Base-by-base conservation (phyloP, 2,797 vertebrate genomes). In the Eurystomus glaucurus region DNA sequence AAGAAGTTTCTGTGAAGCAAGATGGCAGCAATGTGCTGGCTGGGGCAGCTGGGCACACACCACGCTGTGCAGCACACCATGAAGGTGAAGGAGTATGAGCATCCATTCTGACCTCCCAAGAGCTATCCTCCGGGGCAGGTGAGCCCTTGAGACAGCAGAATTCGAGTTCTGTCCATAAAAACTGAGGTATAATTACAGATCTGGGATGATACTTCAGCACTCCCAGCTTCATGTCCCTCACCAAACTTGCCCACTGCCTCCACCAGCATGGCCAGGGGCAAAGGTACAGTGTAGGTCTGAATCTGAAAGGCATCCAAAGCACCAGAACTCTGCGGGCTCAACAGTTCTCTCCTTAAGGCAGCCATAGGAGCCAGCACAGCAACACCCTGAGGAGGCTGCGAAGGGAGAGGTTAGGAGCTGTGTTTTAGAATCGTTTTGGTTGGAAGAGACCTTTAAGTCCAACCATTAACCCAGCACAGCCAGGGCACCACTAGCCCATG, bases 1-100 rank as follows among this genome's bases (percentile, higher is more conserved):
- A 28, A 57, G 7, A 33, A 14, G 18, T 29, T 71, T 55, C 57
- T 35, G 43, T 51, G 39, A 57, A 51, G 48, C n/a, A 71, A 68
- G 48, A 37, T 48, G 48, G 60, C 71, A 86, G 50, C 26, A 41
- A 25, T 1, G 1, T 1, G 4, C 37, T 46, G n/a, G 19, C 8
- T 54, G 14, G 9, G 28, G 18, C 22, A 61, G 25, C 2, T 1
- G 1, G 43, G 28, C 0, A 3, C 35, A 6, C 7, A 1, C 5
- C 2, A 4, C 41, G 41, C 14, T 15, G 6, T 6, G 11, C 28
- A 15, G 18, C 50, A 35, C 4, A 0, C 46, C 16, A 1, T 4
- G 19, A 31, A 46, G 46, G 22, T 31, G 35, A 29, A 22, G 75
- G 15, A 62, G 29, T 8, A 28, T 22, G 28, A 2, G 21, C 26